These are phyloP conservation scores for Steinernema carpocapsae DNA, from an alignment of 2,888 invertebrate species.

Conservation along the genomic window DNA sequence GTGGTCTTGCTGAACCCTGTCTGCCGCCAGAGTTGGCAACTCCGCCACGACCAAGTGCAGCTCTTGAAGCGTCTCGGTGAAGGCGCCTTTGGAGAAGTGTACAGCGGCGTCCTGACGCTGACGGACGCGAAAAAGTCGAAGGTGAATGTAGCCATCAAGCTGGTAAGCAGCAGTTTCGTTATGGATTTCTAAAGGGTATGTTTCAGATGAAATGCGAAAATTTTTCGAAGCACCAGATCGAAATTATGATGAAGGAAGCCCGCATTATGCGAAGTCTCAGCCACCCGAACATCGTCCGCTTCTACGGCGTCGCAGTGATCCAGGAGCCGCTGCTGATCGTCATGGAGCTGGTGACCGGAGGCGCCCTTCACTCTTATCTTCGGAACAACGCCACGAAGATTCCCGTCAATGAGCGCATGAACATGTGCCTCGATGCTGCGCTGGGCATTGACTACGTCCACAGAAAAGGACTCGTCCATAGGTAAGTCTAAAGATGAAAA, in stretches of 20 bases:
- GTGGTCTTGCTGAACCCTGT: constrained; percentile 34
- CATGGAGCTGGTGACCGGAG: constrained; percentile 83
- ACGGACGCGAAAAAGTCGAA: neutral
- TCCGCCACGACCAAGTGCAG: constrained; percentile 34
- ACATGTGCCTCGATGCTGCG: constrained; percentile 43
- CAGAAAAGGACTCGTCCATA: constrained; percentile 21
- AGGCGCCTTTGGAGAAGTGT: constrained; percentile 43
- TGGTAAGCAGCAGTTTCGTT: neutral
- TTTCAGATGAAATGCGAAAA: constrained; percentile 38
- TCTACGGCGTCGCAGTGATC: constrained; percentile 95
- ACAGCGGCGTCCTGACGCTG: constrained; percentile 26
- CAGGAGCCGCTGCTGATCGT: constrained; percentile 98
- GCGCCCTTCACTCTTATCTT: constrained; percentile 42
- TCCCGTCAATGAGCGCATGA: constrained; percentile 35
- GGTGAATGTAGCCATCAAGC: constrained; percentile 35
- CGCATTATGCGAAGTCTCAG: constrained; percentile 93
- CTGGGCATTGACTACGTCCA: constrained; percentile 31
- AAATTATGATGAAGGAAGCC: constrained; percentile 76
- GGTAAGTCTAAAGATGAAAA: neutral
- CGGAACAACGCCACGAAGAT: constrained; percentile 25
- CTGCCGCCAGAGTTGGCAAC: constrained; percentile 40
- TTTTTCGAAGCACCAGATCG: constrained; percentile 41
- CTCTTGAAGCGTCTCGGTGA: constrained; percentile 30
- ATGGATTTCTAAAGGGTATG: neutral
- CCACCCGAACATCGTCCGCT: constrained; percentile 91